phyloP scores from a whole-genome alignment of 2,113 vertebrate genomes.

The Dipodomys spectabilis region DNA sequence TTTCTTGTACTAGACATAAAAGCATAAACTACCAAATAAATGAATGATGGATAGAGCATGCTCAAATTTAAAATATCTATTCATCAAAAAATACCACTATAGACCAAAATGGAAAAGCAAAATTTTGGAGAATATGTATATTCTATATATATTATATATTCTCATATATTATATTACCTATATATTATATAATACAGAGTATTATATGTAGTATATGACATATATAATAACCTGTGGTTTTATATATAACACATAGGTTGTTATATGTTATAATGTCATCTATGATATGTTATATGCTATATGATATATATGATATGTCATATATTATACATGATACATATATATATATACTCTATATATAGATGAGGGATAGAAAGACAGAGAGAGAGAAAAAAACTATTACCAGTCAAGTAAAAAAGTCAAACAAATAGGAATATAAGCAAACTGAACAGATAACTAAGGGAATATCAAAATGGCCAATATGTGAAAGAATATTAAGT shows the following conservation, averaged over 20 bases:
- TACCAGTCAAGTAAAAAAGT: conserved; percentile 18
- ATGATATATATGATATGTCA: too few relatives aligned
- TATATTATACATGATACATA: too few relatives aligned
- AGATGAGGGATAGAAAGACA: too few relatives aligned
- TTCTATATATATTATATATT: too few relatives aligned
- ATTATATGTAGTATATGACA: too few relatives aligned
- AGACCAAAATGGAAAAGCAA: conserved; percentile 1
- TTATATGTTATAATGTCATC: too few relatives aligned
- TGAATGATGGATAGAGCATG: neutral
- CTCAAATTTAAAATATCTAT: conserved; percentile 48
- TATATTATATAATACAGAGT: too few relatives aligned
- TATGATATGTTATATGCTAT: too few relatives aligned
- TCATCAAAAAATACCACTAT: conserved; percentile 37
- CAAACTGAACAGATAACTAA: neutral
- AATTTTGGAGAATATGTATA: neutral
- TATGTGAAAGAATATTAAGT: neutral
- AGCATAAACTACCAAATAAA: conserved; percentile 46
- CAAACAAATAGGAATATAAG: neutral
- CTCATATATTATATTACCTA: too few relatives aligned
- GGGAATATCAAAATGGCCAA: neutral
- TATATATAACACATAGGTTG: too few relatives aligned
- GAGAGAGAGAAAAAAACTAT: neutral
- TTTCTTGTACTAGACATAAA: conserved; percentile 50
- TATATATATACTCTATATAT: neutral
- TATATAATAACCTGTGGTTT: too few relatives aligned